phyloP scores from a whole-genome alignment of 2,797 vertebrate species.

The Poecile montanus region DNA sequence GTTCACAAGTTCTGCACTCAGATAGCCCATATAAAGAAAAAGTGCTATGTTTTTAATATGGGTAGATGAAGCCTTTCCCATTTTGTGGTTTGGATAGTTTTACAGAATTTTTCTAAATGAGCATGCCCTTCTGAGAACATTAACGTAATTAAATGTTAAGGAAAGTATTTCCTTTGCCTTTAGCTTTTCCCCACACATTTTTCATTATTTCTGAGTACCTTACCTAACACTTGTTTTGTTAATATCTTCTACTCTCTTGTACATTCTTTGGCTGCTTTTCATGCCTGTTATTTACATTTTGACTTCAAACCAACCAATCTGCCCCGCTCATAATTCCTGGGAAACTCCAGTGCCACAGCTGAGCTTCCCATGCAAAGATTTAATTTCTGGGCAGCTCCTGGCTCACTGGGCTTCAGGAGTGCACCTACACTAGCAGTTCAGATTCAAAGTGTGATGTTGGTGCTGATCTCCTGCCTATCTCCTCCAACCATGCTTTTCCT shows the following conservation, averaged over 20 bases:
- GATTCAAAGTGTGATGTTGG: not conserved
- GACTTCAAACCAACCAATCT: not conserved
- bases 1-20: not conserved
- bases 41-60: not conserved
- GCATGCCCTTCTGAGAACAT: not conserved
- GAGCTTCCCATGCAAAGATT: not conserved
- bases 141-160: not conserved
- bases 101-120: not conserved
- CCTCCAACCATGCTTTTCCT: not conserved
- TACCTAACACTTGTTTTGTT: not conserved
- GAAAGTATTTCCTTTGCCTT: not conserved
- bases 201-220: not conserved
- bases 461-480: not conserved
- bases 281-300: not conserved
- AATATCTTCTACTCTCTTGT: not conserved
- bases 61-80: not conserved
- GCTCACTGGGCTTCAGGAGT: not conserved
- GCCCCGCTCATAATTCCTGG: not conserved
- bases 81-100: not conserved
- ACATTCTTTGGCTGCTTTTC: conserved; percentile 21
- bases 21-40: not conserved
- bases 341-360: not conserved
- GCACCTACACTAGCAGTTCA: not conserved
- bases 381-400: not conserved
- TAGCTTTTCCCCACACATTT: not conserved